These are phyloP conservation scores for Tinea pellionella DNA, from an alignment of 2,888 invertebrate species.

Conservation along the genomic window DNA sequence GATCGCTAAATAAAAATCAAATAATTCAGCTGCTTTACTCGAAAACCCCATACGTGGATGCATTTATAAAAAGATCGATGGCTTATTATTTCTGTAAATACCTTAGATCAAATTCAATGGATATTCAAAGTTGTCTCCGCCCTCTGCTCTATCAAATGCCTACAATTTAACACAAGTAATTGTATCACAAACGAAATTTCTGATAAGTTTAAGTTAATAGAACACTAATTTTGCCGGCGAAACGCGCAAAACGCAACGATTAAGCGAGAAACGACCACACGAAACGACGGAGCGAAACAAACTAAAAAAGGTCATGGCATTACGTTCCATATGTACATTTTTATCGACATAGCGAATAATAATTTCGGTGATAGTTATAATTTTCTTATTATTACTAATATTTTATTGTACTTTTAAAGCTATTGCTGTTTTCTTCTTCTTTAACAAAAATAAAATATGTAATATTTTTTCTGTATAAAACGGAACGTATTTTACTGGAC, in stretches of 20 bases:
- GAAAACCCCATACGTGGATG: not conserved
- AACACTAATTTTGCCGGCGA: constrained; percentile 33
- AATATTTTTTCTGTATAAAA: too few relatives aligned
- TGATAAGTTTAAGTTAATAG: not conserved
- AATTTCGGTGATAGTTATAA: too few relatives aligned
- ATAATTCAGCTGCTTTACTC: too few relatives aligned
- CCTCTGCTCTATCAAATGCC: constrained; percentile 34
- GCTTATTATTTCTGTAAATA: constrained; percentile 21
- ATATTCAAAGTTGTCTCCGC: constrained; percentile 36
- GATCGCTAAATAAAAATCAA: too few relatives aligned
- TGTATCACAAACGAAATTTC: constrained; percentile 25
- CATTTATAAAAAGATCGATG: constrained; percentile 24
- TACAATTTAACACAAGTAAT: constrained; percentile 45
- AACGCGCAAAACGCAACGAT: constrained; percentile 46
- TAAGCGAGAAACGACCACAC: constrained; percentile 45
- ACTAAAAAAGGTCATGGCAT: constrained; percentile 27
- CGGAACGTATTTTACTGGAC: too few relatives aligned
- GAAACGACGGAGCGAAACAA: constrained; percentile 46
- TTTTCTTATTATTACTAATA: too few relatives aligned
- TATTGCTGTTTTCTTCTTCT: too few relatives aligned
- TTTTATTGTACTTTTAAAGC: too few relatives aligned
- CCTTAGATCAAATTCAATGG: constrained; percentile 48
- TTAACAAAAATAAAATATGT: too few relatives aligned
- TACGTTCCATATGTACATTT: too few relatives aligned
- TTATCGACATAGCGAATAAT: too few relatives aligned